Base-by-base conservation (phyloP, 2,113 vertebrate genomes). In the Astatoreochromis straeleni region DNA sequence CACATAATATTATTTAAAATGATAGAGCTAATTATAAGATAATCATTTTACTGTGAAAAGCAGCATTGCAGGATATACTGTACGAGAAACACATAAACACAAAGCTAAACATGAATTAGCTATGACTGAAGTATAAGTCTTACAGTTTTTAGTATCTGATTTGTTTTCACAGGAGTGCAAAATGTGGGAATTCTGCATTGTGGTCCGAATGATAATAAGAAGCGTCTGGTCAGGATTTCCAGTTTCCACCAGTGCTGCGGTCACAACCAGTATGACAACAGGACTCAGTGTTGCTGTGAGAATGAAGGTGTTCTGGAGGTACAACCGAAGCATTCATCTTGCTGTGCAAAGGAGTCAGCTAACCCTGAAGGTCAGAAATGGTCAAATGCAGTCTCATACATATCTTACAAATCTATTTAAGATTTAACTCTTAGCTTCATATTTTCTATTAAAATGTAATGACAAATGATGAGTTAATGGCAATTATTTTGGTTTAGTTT, bases 151-250 rank as follows among this genome's bases (percentile, higher is more conserved):
- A 68, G 2, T 68, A 38, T 38, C 0, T 68, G 19, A 5, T n/a
- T 38, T 0, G 0, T 68, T 68, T 68, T 38, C 17, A 38, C 33
- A 68, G 60, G 11, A n/a, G 33, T 12, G 7, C 7, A 68, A 0
- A 3, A 38, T 68, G 35, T 68, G 0, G 19, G 19, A 68, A 13
- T 1, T 12, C 60, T 68, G 60, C 4, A 0, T 21, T 68, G 63
- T 68, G 60, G 60, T 35, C 60, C 60, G 10, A 12, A 6, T 13
- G 19, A 38, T 65, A 38, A 6, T 11, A 53, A 53, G 19, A 21
- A 53, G 51, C 21, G 1, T 21, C 17, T 63, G 17, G 17, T 12
- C 17, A 35, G 17, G 3, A 35, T 2, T 65, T 65, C 60, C 33
- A 38, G 0, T 40, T 38, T 42, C n/a, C 65, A 70, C n/a, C n/a